These are phyloP conservation scores for Phylloscopus collybita DNA, from an alignment of 2,797 vertebrate species.

Conservation along the genomic window DNA sequence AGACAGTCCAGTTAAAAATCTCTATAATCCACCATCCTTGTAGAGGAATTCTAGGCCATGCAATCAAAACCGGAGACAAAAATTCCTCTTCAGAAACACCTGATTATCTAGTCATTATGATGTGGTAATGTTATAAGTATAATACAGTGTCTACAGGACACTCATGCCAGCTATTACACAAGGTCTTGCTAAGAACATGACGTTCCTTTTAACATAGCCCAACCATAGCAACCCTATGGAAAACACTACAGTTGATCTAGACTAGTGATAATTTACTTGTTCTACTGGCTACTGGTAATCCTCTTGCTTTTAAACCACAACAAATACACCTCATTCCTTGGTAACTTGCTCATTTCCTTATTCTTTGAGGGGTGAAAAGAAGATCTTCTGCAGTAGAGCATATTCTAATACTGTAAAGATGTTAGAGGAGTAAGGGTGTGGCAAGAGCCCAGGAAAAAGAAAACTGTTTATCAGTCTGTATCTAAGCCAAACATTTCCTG, in stretches of 20 bases:
- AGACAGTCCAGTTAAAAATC: background rate
- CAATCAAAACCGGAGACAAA: conserved; percentile 14
- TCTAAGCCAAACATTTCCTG: conserved; percentile 39
- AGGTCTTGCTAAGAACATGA: conserved; percentile 35
- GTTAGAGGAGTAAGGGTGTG: background rate
- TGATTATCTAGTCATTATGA: conserved; percentile 38
- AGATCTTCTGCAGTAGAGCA: background rate
- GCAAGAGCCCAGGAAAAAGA: background rate
- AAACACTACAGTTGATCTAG: conserved; percentile 35
- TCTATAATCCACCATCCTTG: background rate
- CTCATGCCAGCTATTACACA: conserved; percentile 49
- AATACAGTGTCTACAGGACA: background rate
- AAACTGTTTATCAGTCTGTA: conserved; percentile 11
- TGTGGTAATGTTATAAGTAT: conserved; percentile 7
- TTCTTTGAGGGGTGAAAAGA: background rate
- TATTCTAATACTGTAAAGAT: background rate
- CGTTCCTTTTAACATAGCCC: conserved; percentile 15
- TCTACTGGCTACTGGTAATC: background rate
- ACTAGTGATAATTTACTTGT: conserved; percentile 31
- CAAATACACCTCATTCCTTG: background rate
- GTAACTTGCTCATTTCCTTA: background rate
- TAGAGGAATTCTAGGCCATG: background rate
- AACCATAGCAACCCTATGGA: conserved; percentile 35
- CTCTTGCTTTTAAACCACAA: background rate
- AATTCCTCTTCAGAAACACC: conserved; percentile 47